Evolutionary conservation across 2,797 vertebrate genomes (phyloP).

Genomic region (Poeciliopsis gracilis): DNA sequence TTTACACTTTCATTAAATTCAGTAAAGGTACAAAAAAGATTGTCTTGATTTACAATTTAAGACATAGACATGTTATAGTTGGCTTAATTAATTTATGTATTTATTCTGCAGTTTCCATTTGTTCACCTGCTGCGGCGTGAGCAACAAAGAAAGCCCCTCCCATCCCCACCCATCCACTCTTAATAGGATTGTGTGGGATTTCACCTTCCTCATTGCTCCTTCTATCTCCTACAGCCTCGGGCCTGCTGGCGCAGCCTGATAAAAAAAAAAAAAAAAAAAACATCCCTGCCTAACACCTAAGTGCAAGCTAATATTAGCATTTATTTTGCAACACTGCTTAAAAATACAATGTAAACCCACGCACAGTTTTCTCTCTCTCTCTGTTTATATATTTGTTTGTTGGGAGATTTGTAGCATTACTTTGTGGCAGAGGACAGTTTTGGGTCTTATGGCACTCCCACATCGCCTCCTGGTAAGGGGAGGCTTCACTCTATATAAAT

Average conservation of each 20-base stretch:
- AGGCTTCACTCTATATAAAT: slow-evolving; percentile 47
- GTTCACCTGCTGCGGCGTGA: slow-evolving; percentile 78
- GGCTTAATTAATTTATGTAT: slow-evolving; percentile 40
- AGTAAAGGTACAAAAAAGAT: slow-evolving; percentile 34
- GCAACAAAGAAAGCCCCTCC: slow-evolving; percentile 70
- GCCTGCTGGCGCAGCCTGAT: slow-evolving; percentile 81
- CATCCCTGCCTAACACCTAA: slow-evolving; percentile 73
- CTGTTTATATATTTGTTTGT: slow-evolving; percentile 63
- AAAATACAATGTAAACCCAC: slow-evolving; percentile 71
- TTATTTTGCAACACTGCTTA: slow-evolving; percentile 63
- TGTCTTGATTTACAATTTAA: slow-evolving; percentile 52
- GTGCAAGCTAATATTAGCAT: slow-evolving; percentile 78
- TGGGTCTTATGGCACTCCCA: slow-evolving; percentile 34
- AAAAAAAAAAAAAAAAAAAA: slow-evolving; percentile 60
- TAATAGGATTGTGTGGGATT: slow-evolving; percentile 87
- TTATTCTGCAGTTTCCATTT: slow-evolving; percentile 71
- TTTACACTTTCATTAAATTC: slow-evolving; percentile 15
- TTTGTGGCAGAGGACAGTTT: slow-evolving; percentile 35
- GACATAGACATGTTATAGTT: slow-evolving; percentile 57
- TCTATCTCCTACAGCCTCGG: slow-evolving; percentile 70
- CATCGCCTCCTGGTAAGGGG: slow-evolving; percentile 48
- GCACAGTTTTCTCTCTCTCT: slow-evolving; percentile 23
- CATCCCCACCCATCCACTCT: slow-evolving; percentile 73
- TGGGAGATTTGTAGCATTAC: slow-evolving; percentile 46
- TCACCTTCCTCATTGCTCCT: slow-evolving; percentile 79